phyloP scores from a whole-genome alignment of 2,113 vertebrate species.

The Rhinoderma darwinii region DNA sequence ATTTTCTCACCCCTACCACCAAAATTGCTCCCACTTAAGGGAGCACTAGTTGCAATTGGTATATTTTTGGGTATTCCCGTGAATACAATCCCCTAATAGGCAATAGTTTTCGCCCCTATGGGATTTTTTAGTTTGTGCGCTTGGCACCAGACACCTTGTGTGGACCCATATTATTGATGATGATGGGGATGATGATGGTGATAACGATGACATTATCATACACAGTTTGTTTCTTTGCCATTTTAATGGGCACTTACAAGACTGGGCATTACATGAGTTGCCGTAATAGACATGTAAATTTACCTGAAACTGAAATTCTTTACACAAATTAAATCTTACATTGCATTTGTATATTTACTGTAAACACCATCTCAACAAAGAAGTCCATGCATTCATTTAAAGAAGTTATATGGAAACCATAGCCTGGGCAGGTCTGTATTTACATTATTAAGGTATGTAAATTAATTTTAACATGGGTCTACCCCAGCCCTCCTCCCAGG shows the following conservation, averaged over 20 bases:
- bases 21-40: too few species aligned
- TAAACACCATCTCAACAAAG: slow-evolving; percentile 19
- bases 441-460: slow-evolving; percentile 9
- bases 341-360: background rate
- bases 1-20: background rate
- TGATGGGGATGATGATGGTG: background rate
- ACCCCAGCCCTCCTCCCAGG: background rate
- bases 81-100: background rate
- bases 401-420: background rate
- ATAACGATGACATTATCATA: slow-evolving; percentile 9
- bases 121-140: background rate
- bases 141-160: too few species aligned
- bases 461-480: background rate
- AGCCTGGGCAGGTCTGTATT: background rate
- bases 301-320: slow-evolving; percentile 8
- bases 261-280: background rate
- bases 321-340: background rate
- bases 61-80: background rate
- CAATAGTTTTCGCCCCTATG: background rate
- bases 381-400: background rate
- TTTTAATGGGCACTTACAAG: background rate
- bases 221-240: background rate
- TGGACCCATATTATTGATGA: background rate
- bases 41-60: background rate
- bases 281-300: slow-evolving; percentile 8